Evolutionary conservation across 2,113 vertebrate species (phyloP), one percentile per base, ranked within the genome.

Genomic region (Periophthalmus modestus): DNA sequence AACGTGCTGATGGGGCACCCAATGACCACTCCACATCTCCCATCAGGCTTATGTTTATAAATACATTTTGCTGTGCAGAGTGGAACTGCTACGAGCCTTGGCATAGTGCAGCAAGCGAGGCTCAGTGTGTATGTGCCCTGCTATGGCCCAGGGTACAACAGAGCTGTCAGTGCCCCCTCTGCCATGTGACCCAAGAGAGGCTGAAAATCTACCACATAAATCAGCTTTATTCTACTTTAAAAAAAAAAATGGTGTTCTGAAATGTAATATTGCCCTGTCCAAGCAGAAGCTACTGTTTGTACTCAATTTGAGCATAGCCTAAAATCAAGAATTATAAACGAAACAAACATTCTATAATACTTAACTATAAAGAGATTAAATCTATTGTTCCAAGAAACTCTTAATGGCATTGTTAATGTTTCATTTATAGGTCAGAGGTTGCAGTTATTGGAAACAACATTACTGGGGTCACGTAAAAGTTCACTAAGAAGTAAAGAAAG

Each of bases 31-130:
- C 66, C 76, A 75, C 54, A 81, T 89, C 82, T 84, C 80, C 72
- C 79, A 78, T 83, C 79, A 66, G 82, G 90, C 88, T 89, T 89
- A 87, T 73, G 77, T 79, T 91, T 94, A 93, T 91, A 94, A 94
- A 93, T 93, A 94, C 85, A 91, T 93, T 93, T 92, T 94, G 92
- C 92, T 93, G 92, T 88, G 90, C 87, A 81, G 81, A 85, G 90
- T 85, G 89, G 87, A 91, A 92, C 87, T 73, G 85, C 89, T 89
- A 81, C 79, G 83, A 80, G 84, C 77, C 82, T 89, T 86, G 88
- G 89, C 85, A 90, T 78, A 50, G 82, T 59, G 61, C 80, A 57
- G 81, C 74, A 63, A 83, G 72, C 75, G 79, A 78, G 79, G 82
- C 85, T 90, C 75, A 59, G n/a, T 59, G 80, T 59, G 80, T 84